phyloP scores from a whole-genome alignment of 2,113 vertebrate genomes.

The Sorex araneus region DNA sequence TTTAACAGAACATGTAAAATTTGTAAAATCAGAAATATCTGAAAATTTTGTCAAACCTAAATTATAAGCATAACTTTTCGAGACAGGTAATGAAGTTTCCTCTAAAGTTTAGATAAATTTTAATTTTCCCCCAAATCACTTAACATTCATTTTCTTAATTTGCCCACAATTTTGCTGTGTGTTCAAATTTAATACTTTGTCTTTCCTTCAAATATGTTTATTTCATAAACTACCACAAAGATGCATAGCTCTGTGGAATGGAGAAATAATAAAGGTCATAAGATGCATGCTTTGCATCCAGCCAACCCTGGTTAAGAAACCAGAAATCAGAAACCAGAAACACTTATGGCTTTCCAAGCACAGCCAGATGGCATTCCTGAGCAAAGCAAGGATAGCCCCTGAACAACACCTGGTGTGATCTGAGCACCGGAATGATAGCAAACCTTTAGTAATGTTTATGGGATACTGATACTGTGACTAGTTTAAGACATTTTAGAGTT shows the following conservation, averaged over 20 bases:
- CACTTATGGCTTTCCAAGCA: too few relatives aligned
- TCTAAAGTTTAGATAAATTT: neutral
- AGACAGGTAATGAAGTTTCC: neutral
- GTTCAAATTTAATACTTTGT: slow-evolving; percentile 33
- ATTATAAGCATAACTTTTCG: neutral
- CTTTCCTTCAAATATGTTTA: neutral
- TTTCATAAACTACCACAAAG: neutral
- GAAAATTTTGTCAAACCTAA: neutral
- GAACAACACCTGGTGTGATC: too few relatives aligned
- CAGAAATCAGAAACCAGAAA: too few relatives aligned
- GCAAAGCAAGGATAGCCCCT: too few relatives aligned
- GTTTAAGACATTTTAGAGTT: slow-evolving; percentile 9
- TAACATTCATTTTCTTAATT: neutral
- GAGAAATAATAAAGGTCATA: too few relatives aligned
- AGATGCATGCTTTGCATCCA: too few relatives aligned
- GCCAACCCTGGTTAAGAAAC: too few relatives aligned
- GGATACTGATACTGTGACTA: neutral
- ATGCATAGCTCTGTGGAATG: neutral
- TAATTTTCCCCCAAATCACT: neutral
- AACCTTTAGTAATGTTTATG: neutral
- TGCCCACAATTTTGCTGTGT: neutral
- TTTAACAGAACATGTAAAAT: too few relatives aligned
- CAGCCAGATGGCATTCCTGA: too few relatives aligned
- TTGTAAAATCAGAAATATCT: neutral
- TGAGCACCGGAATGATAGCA: neutral